These are phyloP conservation scores for Callorhinus ursinus DNA, from an alignment of 2,113 vertebrate species.

Conservation along the genomic window DNA sequence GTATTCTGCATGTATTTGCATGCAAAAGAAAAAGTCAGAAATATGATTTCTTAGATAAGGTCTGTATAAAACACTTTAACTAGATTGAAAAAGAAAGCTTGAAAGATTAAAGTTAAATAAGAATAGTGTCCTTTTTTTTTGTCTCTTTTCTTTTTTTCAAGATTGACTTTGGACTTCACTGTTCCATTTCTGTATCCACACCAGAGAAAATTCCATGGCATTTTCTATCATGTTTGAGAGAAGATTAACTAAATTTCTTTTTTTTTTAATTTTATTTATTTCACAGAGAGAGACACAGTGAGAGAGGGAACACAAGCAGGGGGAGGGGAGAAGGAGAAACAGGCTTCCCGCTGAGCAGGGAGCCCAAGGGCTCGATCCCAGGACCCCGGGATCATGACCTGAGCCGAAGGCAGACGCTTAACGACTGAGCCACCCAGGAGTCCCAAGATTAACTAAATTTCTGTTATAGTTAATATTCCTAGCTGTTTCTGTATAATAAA, in stretches of 20 bases:
- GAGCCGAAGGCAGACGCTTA: too few species aligned
- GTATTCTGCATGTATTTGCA: neutral
- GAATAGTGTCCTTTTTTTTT: accelerated
- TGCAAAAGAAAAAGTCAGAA: neutral
- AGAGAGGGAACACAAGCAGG: too few species aligned
- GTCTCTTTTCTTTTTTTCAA: neutral
- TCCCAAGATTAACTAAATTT: too few species aligned
- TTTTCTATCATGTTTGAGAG: neutral
- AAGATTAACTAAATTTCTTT: neutral
- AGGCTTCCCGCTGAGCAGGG: too few species aligned
- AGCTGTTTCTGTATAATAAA: too few species aligned
- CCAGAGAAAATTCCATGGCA: neutral
- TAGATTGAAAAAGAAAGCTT: neutral
- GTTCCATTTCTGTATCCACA: neutral
- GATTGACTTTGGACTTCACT: neutral
- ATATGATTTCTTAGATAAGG: neutral
- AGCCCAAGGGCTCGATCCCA: too few species aligned
- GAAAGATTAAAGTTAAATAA: neutral
- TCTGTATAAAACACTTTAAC: neutral
- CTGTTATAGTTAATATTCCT: too few species aligned
- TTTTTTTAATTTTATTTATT: too few species aligned
- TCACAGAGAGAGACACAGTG: too few species aligned
- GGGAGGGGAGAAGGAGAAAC: too few species aligned
- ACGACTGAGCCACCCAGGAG: too few species aligned
- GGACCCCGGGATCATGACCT: too few species aligned